Base-by-base conservation (phyloP, 1,140 invertebrate genomes). In the Heliconius eleuchia region DNA sequence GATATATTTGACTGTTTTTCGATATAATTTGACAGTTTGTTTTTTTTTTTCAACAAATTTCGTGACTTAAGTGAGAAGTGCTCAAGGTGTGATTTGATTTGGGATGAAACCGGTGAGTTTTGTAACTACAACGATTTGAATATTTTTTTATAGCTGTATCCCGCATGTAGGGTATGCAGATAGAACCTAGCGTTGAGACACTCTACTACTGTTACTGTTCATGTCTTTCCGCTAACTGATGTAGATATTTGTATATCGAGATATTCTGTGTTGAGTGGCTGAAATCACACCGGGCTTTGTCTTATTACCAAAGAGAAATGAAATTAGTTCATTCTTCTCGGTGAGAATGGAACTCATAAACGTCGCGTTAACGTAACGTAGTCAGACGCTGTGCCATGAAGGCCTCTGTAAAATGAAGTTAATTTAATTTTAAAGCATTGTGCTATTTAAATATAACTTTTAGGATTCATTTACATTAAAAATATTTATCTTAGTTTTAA, bases 1-100 rank as follows among this genome's bases (percentile, higher is more conserved):
- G 73, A 80, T 52, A 13, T 46, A 74, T 46, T 46, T 30, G 34
- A 42, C 37, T 18, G 34, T 34, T 75, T 66, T 66, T 66, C 8
- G 16, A 30, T 57, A 23, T 42, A 66, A 73, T 71, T 80, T 80
- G 79, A 80, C 79, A 80, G 79, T 76, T 79, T 37, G 52, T 79
- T 70, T 76, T 70, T 73, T 34, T 74, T 71, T 76, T 72, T 70
- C 71, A 27, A 70, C 39, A 76, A 60, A 76, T 72, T 76, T n/a
- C n/a, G 71, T n/a, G 71, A n/a, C 23, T 70, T n/a, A 30, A 52
- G 27, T 76, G 75, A 11, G 6, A 37, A 76, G 76, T 77, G 50
- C 30, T 77, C 39, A 72, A n/a, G 71, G 37, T 72, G 71, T 72
- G 71, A n/a, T 39, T 34, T 19, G 34, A 13, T 39, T 66, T 66